A percentile compares a stretch with the other conserved stretches of the same genome.
These are phyloP conservation scores for Chymomyza costata DNA, from an alignment of 1,140 invertebrate genomes.

Conservation along the genomic window DNA sequence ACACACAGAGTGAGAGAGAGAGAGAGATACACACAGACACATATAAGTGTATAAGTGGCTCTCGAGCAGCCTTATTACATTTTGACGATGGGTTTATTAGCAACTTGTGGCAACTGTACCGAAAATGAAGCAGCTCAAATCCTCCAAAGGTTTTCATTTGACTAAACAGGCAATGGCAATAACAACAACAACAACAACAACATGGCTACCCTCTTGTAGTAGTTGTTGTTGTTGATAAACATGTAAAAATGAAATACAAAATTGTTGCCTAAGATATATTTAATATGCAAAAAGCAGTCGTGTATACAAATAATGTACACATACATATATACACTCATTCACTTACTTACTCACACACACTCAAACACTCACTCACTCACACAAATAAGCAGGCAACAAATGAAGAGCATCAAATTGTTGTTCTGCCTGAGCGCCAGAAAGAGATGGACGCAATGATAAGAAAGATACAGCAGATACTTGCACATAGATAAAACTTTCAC, in stretches of 20 bases:
- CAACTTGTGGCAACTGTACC: slow-evolving; percentile 5
- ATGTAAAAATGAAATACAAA: slow-evolving; percentile 18
- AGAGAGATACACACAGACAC: no score
- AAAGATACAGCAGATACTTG: no score
- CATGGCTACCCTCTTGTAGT: background rate
- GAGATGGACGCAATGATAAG: slow-evolving; percentile 34
- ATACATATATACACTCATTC: slow-evolving; percentile 57
- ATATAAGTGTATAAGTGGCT: no score
- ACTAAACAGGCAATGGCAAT: slow-evolving; percentile 13
- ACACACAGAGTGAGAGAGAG: no score
- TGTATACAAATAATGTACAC: slow-evolving; percentile 66
- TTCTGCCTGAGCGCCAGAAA: slow-evolving; percentile 13
- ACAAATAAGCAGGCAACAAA: no score
- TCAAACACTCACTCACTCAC: no score
- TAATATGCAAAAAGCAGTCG: slow-evolving; percentile 64
- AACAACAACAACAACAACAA: slow-evolving; percentile 2
- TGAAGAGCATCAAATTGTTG: no score
- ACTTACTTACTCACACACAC: no score
- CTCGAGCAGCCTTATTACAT: background rate
- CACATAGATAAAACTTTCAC: no score
- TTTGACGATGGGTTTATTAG: slow-evolving; percentile 33
- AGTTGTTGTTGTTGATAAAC: slow-evolving; percentile 1
- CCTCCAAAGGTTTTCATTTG: slow-evolving; percentile 7
- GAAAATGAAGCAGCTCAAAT: slow-evolving; percentile 11
- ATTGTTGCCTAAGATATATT: slow-evolving; percentile 22